Conservation (phyloP, 2,797 vertebrate species). For the Catamblyrhynchus diadema region DNA sequence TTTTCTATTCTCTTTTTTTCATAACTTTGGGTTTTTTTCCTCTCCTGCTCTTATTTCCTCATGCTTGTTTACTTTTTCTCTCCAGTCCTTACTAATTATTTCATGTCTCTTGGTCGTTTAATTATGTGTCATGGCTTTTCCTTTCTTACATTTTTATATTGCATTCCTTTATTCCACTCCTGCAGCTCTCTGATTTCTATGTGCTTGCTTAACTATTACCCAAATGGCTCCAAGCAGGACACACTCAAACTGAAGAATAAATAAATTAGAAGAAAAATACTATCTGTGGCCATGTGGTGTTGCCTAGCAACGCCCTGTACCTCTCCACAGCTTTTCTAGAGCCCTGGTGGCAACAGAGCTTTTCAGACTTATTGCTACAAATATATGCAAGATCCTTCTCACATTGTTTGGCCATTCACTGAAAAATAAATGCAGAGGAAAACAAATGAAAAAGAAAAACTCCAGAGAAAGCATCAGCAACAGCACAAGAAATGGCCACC, state of each 20-base stretch:
- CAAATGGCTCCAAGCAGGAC: conserved; percentile 61
- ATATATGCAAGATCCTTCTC: conserved; percentile 32
- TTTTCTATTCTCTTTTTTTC: neutral
- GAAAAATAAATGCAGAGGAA: conserved; percentile 27
- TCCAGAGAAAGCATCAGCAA: neutral
- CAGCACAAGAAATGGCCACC: neutral
- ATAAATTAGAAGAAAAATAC: conserved; percentile 62
- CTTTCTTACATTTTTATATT: neutral
- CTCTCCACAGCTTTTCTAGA: conserved; percentile 30
- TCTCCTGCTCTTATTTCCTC: neutral
- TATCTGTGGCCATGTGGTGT: conserved; percentile 22
- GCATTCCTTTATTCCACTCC: conserved; percentile 34
- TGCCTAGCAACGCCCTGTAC: conserved; percentile 42
- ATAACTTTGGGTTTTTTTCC: neutral
- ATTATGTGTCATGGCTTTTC: neutral
- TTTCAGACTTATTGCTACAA: conserved; percentile 37
- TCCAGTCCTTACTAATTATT: conserved; percentile 9
- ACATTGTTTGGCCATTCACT: neutral
- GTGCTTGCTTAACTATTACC: conserved; percentile 56
- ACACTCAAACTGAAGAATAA: conserved; percentile 61
- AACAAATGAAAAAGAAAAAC: conserved; percentile 14
- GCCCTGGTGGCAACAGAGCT: conserved; percentile 17
- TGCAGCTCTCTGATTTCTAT: conserved; percentile 43
- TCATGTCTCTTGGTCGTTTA: neutral
- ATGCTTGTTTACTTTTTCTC: neutral